Evolutionary conservation across 1,140 invertebrate species (phyloP).

Genomic region (Dinoponera quadriceps): DNA sequence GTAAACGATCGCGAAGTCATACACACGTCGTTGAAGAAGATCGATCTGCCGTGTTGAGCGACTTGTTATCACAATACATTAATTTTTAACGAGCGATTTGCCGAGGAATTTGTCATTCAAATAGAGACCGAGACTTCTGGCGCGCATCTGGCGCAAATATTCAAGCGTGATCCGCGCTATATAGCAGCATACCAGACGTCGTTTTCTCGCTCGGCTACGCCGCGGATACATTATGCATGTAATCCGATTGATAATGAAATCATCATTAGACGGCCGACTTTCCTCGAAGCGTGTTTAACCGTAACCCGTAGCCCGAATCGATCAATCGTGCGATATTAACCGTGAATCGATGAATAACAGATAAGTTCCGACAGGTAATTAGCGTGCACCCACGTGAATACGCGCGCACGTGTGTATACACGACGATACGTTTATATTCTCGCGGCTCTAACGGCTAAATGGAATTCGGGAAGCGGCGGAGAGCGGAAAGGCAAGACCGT

Average conservation of each 20-base stretch:
- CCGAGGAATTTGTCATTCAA: too few relatives aligned
- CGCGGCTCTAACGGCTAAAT: background rate
- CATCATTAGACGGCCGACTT: slow-evolving; percentile 1
- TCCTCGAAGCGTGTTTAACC: background rate
- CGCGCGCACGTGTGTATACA: background rate
- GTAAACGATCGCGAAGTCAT: too few relatives aligned
- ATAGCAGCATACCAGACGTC: too few relatives aligned
- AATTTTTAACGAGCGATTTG: too few relatives aligned
- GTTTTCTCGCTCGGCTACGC: background rate
- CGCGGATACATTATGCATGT: background rate
- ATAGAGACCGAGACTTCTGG: too few relatives aligned
- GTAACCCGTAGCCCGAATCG: background rate
- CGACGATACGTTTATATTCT: background rate
- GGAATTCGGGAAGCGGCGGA: background rate
- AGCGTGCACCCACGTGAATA: background rate
- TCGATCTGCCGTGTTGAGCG: too few relatives aligned
- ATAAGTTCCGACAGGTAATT: slow-evolving; percentile 1
- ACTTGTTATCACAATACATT: too few relatives aligned
- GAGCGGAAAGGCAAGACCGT: background rate
- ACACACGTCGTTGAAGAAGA: too few relatives aligned
- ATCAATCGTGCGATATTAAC: slow-evolving; percentile 4
- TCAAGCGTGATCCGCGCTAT: too few relatives aligned
- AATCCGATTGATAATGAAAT: slow-evolving; percentile 1
- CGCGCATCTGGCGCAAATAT: too few relatives aligned
- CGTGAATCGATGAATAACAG: slow-evolving; percentile 13